Base-by-base conservation (phyloP, 2,113 vertebrate species). In the Salvator merianae region DNA sequence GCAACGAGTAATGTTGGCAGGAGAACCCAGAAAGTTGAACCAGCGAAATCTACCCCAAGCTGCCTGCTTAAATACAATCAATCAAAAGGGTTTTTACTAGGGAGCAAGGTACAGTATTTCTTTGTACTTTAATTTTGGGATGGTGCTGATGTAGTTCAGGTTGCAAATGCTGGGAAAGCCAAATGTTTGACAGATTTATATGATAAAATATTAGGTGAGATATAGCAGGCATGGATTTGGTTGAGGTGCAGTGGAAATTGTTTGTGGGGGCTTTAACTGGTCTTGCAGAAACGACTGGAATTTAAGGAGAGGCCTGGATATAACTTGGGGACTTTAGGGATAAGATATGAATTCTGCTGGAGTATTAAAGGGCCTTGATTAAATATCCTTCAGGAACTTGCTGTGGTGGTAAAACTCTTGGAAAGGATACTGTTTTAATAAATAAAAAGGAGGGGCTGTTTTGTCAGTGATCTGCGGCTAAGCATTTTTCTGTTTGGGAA, bases 41-140 rank as follows among this genome's bases (percentile, higher is more conserved):
- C 79, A 65, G 81, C n/a, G n/a, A n/a, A 84, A 69, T 69, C 78
- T 87, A 84, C 80, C 81, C 72, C 0, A 24, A 38, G 66, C 20
- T 5, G 36, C 50, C 63, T 43, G 38, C 66, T 22, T 79, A 69
- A 69, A 76, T 5, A 30, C 72, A 76, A 63, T 5, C n/a, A 32
- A 70, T 69, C 47, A 53, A 65, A 70, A 6, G 0, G 38, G 26
- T 13, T 70, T 43, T 73, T 40, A 65, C 12, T 65, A 26, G 66
- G 63, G 69, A 71, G 24, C 3, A 24, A 28, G 84, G 82, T 73
- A 55, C 43, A 47, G 43, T 47, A 47, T 18, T 14, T 30, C 24
- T 70, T 68, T 5, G 22, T 34, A 68, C 34, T n/a, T 70, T 74
- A 59, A 59, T 69, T 53, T 18, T 18, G 55, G 55, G 18, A 20